These are phyloP conservation scores for Antheraea pernyi DNA, from an alignment of 1,140 invertebrate species.

Conservation along the genomic window DNA sequence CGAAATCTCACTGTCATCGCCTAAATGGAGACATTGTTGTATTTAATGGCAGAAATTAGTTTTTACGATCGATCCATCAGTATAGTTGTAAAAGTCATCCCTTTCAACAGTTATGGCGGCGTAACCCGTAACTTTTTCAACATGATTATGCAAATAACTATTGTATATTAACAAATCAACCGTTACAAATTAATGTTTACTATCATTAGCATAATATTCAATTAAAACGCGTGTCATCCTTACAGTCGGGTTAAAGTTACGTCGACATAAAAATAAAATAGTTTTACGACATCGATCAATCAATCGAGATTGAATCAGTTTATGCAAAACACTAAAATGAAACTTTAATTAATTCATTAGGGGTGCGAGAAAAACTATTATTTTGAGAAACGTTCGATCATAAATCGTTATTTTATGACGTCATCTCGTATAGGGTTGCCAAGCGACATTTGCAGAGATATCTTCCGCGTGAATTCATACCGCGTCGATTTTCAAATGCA, in stretches of 20 bases:
- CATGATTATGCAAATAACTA: conserved; percentile 68
- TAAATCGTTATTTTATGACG: conserved; percentile 4
- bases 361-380: conserved; percentile 25
- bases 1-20: conserved; percentile 17
- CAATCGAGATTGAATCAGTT: conserved; percentile 15
- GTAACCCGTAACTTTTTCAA: conserved; percentile 30
- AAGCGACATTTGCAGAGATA: conserved; percentile 35
- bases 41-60: conserved; percentile 46
- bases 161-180: conserved; percentile 73
- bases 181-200: conserved; percentile 77
- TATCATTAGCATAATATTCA: conserved; percentile 68
- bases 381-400: neutral
- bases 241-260: neutral
- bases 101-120: conserved; percentile 40
- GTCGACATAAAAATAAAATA: neutral
- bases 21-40: conserved; percentile 50
- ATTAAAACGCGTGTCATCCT: conserved; percentile 65
- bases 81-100: conserved; percentile 64
- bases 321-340: conserved; percentile 26
- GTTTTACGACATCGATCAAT: conserved; percentile 8
- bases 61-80: conserved; percentile 65
- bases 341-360: conserved; percentile 63
- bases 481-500: conserved; percentile 60
- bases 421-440: neutral
- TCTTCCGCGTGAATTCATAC: conserved; percentile 52